A percentile compares a stretch with the other conserved stretches of the same genome.
Conservation (phyloP, 2,113 vertebrate species). For the Ceyx cyanopectus region DNA sequence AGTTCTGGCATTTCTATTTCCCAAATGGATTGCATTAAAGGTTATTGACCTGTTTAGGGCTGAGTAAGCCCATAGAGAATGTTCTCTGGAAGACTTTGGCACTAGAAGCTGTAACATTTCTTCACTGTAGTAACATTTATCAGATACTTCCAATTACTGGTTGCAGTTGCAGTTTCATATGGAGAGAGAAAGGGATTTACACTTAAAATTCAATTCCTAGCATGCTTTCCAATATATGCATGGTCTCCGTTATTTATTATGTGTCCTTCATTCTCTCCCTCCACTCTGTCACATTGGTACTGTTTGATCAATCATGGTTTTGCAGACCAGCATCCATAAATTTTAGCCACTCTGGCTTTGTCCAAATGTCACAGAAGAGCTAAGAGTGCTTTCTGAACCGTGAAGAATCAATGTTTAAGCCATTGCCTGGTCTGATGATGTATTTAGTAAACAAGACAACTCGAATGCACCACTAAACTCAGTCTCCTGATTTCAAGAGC, state of each 20-base stretch:
- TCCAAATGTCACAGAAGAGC: constrained; percentile 38
- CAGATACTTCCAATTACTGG: constrained; percentile 51
- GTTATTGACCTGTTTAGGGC: constrained; percentile 24
- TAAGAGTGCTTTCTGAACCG: neutral
- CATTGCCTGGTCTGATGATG: neutral
- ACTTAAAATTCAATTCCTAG: constrained; percentile 30
- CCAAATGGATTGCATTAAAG: neutral
- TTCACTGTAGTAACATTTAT: constrained; percentile 6
- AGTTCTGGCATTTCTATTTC: constrained; percentile 60
- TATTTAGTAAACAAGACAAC: constrained; percentile 34
- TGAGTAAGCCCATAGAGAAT: constrained; percentile 17
- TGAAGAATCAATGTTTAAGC: constrained; percentile 9
- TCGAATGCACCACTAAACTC: neutral
- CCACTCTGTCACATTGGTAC: neutral
- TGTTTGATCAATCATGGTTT: constrained; percentile 8
- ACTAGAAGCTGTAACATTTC: neutral
- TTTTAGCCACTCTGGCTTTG: neutral
- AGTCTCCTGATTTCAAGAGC: neutral
- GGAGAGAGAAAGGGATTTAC: constrained; percentile 4
- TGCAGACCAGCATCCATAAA: neutral
- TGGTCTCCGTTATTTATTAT: neutral
- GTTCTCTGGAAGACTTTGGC: neutral
- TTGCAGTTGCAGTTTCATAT: neutral
- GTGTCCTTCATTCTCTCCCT: neutral
- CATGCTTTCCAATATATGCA: neutral